Percentiles rank a stretch among this genome's conserved stretches.
Conservation (phyloP, 2,888 invertebrate genomes). For the Limnephilus auricula region DNA sequence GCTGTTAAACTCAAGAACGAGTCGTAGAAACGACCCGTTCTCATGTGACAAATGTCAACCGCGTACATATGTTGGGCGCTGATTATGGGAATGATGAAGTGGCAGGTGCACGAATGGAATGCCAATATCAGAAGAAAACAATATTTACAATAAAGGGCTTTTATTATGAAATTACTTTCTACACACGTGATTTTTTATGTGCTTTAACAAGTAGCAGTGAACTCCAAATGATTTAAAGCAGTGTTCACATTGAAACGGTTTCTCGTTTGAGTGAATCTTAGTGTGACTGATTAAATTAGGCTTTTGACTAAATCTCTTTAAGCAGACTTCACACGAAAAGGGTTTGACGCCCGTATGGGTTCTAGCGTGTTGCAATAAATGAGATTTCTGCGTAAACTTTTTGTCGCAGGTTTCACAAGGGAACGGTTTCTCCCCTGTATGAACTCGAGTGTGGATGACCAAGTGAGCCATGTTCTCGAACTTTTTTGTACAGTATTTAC, state of each 20-base stretch:
- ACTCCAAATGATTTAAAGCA: neutral
- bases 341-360: neutral
- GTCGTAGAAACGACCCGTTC: no score
- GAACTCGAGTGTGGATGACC: neutral
- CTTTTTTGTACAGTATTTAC: neutral
- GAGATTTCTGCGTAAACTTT: neutral
- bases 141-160: neutral
- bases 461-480: neutral
- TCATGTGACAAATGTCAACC: no score
- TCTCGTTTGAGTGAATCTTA: neutral
- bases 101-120: neutral
- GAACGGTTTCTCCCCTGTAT: neutral
- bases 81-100: neutral
- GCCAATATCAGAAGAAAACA: neutral
- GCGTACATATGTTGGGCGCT: no score
- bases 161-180: neutral
- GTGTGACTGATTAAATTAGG: neutral
- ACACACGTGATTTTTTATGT: neutral
- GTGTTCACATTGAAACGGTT: slow-evolving; percentile 4
- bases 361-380: neutral
- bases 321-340: neutral
- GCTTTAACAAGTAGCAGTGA: neutral
- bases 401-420: neutral
- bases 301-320: neutral
- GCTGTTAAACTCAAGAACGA: no score